Evolutionary conservation across 2,797 vertebrate species (phyloP), one percentile per base, ranked within the genome.

Genomic region (Girardinus metallicus): DNA sequence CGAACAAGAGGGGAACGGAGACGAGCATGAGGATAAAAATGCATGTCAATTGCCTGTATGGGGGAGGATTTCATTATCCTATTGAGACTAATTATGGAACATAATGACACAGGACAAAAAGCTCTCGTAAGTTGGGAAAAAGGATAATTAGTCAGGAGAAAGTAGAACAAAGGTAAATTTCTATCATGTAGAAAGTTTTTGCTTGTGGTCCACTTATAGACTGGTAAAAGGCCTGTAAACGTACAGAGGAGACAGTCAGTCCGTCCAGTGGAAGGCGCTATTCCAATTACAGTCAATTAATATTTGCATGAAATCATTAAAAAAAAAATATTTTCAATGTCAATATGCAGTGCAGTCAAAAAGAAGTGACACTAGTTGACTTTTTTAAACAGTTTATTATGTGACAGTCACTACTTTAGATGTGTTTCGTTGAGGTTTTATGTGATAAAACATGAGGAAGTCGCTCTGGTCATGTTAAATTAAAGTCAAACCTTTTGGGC

Each of bases 51-150:
- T 75, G 41, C 34, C 53, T 80, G 77, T 75, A 72, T 70, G 49
- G 68, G 46, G 72, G 34, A 76, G 60, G 66, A 82, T 86, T 86
- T 83, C 57, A 83, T 90, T 77, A 77, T 82, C 55, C 10, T 53
- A 74, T 88, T 82, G 47, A 79, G 57, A 68, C 78, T 81, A 78
- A 83, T 86, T 77, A 85, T 75, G 49, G 41, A 71, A 77, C 73
- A 62, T 80, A 79, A 80, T 82, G 47, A 10, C 1, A 12, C 15
- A 76, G 77, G 78, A 80, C 51, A 74, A 78, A 46, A 79, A 55
- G 60, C 55, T 76, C 26, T 57, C 39, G 34, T 72, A 46, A 68
- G 36, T 13, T 68, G 64, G 21, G 18, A 41, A 41, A 41, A 68
- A 68, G 41, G 36, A 68, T 68, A 68, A 68, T 68, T 68, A 41